Evolutionary conservation across 2,113 vertebrate genomes (phyloP), one percentile per base, ranked within the genome.

Genomic region (Irena cyanogastra): DNA sequence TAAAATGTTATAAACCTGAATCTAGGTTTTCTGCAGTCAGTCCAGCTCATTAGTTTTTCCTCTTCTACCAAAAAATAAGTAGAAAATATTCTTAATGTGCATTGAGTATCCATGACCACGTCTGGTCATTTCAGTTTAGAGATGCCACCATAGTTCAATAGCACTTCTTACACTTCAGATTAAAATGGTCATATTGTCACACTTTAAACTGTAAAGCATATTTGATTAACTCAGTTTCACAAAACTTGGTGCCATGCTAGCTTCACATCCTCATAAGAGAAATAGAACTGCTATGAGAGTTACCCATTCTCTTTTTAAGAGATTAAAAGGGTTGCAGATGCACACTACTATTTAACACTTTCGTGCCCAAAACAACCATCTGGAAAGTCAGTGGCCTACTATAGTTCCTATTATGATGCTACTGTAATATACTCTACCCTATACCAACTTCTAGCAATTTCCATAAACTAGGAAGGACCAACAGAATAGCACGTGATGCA

Each of bases 401-500:
- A 41, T 19, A 63, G 35, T 3, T 64, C 33, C 22, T 82, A 14
- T 26, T 41, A 35, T 7, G 5, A 83, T 39, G 26, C 9, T 53
- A 26, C 41, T 71, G 44, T 13, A 90, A 78, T 4, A 54, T 3
- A 68, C 9, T 39, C 6, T 9, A 53, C 13, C 16, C 18, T 26
- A 15, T 4, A 35, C 11, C 0, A 4, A 44, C 39, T 39, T 89
- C 20, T 37, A 59, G n/a, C 64, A 19, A 42, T 31, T 91, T 56
- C 54, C 27, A 4, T 35, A 37, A 82, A 56, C 30, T 42, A 61
- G 8, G 10, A 60, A 47, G 0, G 8, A n/a, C 37, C 37, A 49
- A 3, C 28, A 83, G 56, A 1, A 1, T 4, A 68, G 49, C 37
- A 78, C 0, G 0, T 28, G 44, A 72, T 9, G 27, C 31, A 33